phyloP scores from a whole-genome alignment of 2,888 invertebrate species.

The Chaitophorus viminalis region DNA sequence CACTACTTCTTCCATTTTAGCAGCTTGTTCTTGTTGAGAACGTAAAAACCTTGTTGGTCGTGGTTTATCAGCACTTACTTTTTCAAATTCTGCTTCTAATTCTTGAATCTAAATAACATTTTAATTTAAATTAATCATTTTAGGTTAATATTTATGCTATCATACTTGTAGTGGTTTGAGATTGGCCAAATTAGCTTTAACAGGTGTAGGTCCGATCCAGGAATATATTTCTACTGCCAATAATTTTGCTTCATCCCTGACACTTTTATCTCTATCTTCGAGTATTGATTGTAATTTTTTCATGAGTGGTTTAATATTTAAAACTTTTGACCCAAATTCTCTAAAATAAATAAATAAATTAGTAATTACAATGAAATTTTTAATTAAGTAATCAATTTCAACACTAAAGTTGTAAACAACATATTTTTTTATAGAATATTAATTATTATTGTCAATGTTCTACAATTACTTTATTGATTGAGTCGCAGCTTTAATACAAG shows the following conservation, averaged over 20 bases:
- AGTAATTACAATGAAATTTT: no score
- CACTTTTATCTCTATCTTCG: conserved; percentile 90
- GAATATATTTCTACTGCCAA: conserved; percentile 93
- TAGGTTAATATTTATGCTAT: not conserved
- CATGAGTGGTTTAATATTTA: conserved; percentile 86
- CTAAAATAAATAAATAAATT: conserved; percentile 67
- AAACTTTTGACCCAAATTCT: conserved; percentile 92
- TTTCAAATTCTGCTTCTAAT: conserved; percentile 87
- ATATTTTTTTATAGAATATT: not conserved
- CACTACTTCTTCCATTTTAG: conserved; percentile 70
- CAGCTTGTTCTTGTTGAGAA: conserved; percentile 82
- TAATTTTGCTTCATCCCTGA: conserved; percentile 91
- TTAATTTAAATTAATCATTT: not conserved
- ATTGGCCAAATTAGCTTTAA: conserved; percentile 84
- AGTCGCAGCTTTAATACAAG: conserved; percentile 80
- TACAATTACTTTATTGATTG: conserved; percentile 74
- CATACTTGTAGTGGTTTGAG: conserved; percentile 85
- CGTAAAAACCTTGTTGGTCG: conserved; percentile 80
- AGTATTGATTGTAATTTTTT: conserved; percentile 86
- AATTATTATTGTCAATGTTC: not conserved
- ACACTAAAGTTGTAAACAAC: conserved; percentile 9
- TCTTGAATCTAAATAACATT: conserved; percentile 75
- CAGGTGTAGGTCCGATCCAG: conserved; percentile 82
- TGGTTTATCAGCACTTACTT: conserved; percentile 74
- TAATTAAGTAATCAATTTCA: not conserved